Percentiles rank a stretch among this genome's conserved stretches.
These are phyloP conservation scores for Fragum whitleyi DNA, from an alignment of 2,888 invertebrate genomes.

Conservation along the genomic window DNA sequence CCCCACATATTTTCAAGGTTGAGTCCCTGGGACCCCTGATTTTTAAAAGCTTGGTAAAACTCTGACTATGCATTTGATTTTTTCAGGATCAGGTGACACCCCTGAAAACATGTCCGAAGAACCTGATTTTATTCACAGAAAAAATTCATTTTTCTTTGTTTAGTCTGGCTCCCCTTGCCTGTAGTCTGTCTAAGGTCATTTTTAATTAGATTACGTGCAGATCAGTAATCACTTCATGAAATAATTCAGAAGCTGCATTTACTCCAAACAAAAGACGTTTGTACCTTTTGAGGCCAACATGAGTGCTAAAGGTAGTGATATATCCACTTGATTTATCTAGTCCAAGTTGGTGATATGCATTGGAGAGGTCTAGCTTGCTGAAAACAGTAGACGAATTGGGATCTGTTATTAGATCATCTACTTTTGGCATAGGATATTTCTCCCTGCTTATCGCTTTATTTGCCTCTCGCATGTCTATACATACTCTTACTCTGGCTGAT, in stretches of 20 bases:
- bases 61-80: conserved; percentile 43
- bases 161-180: conserved; percentile 35
- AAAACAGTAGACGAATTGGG: conserved; percentile 65
- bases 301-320: conserved; percentile 67
- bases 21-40: too few relatives aligned
- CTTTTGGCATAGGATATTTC: conserved; percentile 65
- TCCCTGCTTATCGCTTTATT: conserved; percentile 66
- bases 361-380: conserved; percentile 63
- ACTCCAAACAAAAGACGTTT: conserved; percentile 44
- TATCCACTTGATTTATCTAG: conserved; percentile 58
- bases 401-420: conserved; percentile 65
- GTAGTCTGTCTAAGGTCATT: conserved; percentile 33
- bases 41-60: too few relatives aligned
- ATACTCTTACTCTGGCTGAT: conserved; percentile 63
- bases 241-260: conserved; percentile 46
- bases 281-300: conserved; percentile 54
- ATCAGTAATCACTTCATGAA: conserved; percentile 36
- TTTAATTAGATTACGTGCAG: conserved; percentile 29
- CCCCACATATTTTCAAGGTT: too few relatives aligned
- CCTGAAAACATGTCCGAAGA: conserved; percentile 54
- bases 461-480: conserved; percentile 68
- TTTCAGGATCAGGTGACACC: conserved; percentile 50
- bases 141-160: conserved; percentile 45
- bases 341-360: conserved; percentile 70
- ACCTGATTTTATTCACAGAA: conserved; percentile 44